Evolutionary conservation across 2,888 invertebrate genomes (phyloP).

Genomic region (Tenthredo mesomela): DNA sequence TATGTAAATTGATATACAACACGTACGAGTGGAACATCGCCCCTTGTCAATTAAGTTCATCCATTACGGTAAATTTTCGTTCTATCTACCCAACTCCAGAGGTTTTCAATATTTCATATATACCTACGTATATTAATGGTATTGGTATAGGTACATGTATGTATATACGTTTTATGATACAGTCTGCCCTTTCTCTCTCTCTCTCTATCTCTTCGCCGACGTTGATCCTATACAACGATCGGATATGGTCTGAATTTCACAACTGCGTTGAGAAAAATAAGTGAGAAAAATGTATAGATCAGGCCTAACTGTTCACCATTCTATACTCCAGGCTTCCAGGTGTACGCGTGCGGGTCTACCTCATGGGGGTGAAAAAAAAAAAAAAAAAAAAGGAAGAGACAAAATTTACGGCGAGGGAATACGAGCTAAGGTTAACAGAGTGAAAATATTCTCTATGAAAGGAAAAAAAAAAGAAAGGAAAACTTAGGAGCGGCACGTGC

Average conservation of each 20-base stretch:
- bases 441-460: not conserved
- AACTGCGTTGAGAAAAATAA: not conserved
- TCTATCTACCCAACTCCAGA: not conserved
- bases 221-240: not conserved
- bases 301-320: not conserved
- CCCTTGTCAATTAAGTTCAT: constrained; percentile 33
- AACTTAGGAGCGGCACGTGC: constrained; percentile 18
- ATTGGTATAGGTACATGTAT: not conserved
- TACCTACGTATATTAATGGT: too few species aligned
- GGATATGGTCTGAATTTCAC: constrained; percentile 6
- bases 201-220: not conserved
- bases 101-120: not conserved
- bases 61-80: constrained; percentile 35
- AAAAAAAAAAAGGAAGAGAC: not conserved
- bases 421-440: not conserved
- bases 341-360: constrained; percentile 15
- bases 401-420: constrained; percentile 15
- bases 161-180: not conserved
- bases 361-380: constrained; percentile 11
- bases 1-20: constrained; percentile 51
- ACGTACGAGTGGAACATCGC: constrained; percentile 18
- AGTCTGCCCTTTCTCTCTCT: not conserved
- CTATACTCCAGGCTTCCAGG: constrained; percentile 21
- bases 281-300: not conserved
- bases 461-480: not conserved